Evolutionary conservation across 2,113 vertebrate genomes (phyloP), one percentile per base, ranked within the genome.

Genomic region (Eidolon helvum): DNA sequence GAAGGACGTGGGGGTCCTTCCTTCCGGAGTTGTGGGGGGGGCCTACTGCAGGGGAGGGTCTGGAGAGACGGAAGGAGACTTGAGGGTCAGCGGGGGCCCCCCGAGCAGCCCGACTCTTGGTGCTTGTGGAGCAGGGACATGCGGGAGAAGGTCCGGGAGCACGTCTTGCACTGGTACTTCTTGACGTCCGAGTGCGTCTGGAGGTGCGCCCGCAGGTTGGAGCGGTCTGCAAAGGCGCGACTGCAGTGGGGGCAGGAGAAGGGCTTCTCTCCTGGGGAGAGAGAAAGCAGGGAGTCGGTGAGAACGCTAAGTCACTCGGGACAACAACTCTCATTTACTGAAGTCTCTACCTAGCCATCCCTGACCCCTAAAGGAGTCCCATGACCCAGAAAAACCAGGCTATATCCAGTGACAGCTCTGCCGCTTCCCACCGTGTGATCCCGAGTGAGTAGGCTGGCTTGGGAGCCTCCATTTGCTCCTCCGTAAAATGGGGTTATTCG

Each of bases 81-180:
- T 8, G 3, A 1, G 65, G 66, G 86, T 96, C 99, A 99, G 65
- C 99, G 99, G 48, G 99, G 98, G 0, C 98, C 98, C 2, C 99
- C 98, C 0, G 99, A 99, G 97, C 99, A 99, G 97, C 99, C 99
- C 0, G 99, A 99, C 95, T 99, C 98, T 2, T 98, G 98, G 79
- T 99, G 99, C 96, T 99, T 99, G 98, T 99, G 99, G 66, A 99
- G 99, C 97, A 99, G 99, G 11, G 99, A 99, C 99, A 99, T 99
- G 80, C 99, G 99, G 94, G 99, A 99, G 99, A 99, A 99, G 99
- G 99, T 99, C 93, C 99, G 99, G 11, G 99, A 99, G 92, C 99
- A 99, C 63, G 98, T 98, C 97, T 98, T 98, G 74, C 99, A 99
- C 97, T 99, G 99, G 98, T 99, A 99, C 98, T 99, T 99, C 98